A percentile compares a stretch with the other conserved stretches of the same genome.
Conservation (phyloP, 2,888 invertebrate genomes). For the Philereme vetulata region DNA sequence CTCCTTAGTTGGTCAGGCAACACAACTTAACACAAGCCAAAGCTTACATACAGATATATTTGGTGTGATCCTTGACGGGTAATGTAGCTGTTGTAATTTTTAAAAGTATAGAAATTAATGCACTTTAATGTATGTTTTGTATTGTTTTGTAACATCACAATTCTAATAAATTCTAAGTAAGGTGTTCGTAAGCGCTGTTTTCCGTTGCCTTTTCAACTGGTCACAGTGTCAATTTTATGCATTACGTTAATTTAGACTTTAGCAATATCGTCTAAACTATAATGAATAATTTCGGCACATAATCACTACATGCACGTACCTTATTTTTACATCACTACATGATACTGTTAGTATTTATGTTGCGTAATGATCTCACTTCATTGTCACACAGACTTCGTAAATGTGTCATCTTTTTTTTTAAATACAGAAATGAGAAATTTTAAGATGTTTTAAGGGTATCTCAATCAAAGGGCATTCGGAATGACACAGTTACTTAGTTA, state of each 20-base stretch:
- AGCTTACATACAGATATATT: no score
- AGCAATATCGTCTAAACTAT: slow-evolving; percentile 31
- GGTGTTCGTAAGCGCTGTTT: not conserved
- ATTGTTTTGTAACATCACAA: not conserved
- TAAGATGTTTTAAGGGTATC: slow-evolving; percentile 12
- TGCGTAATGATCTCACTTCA: slow-evolving; percentile 81
- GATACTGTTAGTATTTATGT: slow-evolving; percentile 80
- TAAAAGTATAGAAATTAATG: not conserved
- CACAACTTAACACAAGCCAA: no score
- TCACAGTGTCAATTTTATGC: slow-evolving; percentile 21
- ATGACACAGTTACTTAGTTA: slow-evolving; percentile 65
- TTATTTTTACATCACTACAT: slow-evolving; percentile 53
- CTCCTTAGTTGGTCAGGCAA: no score
- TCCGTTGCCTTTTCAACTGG: slow-evolving; percentile 13
- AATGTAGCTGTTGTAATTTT: not conserved
- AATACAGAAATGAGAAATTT: slow-evolving; percentile 20
- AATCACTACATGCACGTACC: slow-evolving; percentile 20
- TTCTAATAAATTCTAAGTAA: not conserved
- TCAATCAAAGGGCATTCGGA: slow-evolving; percentile 40
- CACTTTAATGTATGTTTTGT: not conserved
- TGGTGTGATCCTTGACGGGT: no score
- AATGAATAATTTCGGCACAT: slow-evolving; percentile 29
- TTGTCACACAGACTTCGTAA: slow-evolving; percentile 71
- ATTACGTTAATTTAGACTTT: slow-evolving; percentile 13
- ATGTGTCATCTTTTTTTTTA: slow-evolving; percentile 52